Conservation (phyloP, 2,113 vertebrate species). For the Syrrhaptes paradoxus region DNA sequence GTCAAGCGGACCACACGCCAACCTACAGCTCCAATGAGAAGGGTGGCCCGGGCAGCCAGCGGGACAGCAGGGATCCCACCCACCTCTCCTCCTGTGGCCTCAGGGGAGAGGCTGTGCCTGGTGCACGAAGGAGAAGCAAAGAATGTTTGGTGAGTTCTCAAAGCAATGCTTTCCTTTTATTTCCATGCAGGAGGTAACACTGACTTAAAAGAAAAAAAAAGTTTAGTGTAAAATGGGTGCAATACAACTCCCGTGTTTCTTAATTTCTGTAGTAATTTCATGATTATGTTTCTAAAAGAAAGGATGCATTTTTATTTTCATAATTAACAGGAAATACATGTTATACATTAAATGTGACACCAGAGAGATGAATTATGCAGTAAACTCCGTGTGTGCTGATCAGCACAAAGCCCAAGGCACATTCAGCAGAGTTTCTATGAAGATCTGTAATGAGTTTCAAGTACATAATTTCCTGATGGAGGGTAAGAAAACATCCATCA, state of each 20-base stretch:
- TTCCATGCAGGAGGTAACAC: slow-evolving; percentile 2
- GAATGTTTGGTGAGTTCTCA: neutral
- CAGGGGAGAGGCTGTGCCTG: neutral
- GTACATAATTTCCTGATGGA: slow-evolving; percentile 81
- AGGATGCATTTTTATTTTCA: slow-evolving; percentile 71
- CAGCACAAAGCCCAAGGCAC: slow-evolving; percentile 76
- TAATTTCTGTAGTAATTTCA: slow-evolving; percentile 62
- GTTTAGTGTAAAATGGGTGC: neutral
- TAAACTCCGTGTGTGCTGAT: slow-evolving; percentile 62
- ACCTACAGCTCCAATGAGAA: neutral
- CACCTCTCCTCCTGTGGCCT: neutral
- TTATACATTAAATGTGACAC: slow-evolving; percentile 79
- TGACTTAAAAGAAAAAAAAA: neutral
- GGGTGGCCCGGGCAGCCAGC: neutral
- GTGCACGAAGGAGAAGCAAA: neutral
- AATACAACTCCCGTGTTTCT: slow-evolving; percentile 15
- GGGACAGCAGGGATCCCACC: neutral
- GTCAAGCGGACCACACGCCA: neutral
- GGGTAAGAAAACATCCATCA: slow-evolving; percentile 81
- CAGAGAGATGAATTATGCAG: slow-evolving; percentile 83
- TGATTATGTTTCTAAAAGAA: slow-evolving; percentile 69
- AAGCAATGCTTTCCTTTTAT: neutral
- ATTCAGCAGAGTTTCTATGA: slow-evolving; percentile 63
- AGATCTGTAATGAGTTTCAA: slow-evolving; percentile 81
- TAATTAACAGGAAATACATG: slow-evolving; percentile 80